Conservation (phyloP, 1,140 invertebrate genomes). For the Copidosoma floridanum region DNA sequence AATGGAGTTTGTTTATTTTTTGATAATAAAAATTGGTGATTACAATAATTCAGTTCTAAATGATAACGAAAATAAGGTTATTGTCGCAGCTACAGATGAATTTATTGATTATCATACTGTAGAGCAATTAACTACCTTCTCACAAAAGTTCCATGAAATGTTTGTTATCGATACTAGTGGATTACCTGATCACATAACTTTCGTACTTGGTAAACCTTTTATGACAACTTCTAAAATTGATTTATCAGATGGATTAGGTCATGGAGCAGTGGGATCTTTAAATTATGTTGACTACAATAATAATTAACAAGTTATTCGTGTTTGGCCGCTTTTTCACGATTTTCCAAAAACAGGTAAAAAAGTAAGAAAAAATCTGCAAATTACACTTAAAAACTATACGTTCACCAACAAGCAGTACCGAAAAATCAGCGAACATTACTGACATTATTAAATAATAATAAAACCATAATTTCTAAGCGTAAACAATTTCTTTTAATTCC, state of each 20-base stretch:
- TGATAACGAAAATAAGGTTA: too few species aligned
- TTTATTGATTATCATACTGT: slow-evolving; percentile 37
- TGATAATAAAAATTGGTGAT: slow-evolving; percentile 23
- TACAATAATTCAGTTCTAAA: slow-evolving; percentile 31
- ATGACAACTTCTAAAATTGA: too few species aligned
- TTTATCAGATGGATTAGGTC: slow-evolving; percentile 42
- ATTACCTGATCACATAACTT: slow-evolving; percentile 48
- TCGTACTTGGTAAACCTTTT: too few species aligned
- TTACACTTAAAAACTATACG: slow-evolving; percentile 15
- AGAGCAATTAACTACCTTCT: slow-evolving; percentile 37
- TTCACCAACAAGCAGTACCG: slow-evolving; percentile 22
- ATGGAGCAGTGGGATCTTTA: too few species aligned
- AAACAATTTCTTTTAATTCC: too few species aligned
- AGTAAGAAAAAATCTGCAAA: slow-evolving; percentile 28
- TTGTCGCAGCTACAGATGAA: too few species aligned
- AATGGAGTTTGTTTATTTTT: slow-evolving; percentile 32
- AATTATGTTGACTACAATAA: slow-evolving; percentile 41
- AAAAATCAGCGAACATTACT: slow-evolving; percentile 34
- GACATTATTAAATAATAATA: slow-evolving; percentile 35
- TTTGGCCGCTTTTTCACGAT: slow-evolving; percentile 30
- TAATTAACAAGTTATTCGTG: slow-evolving; percentile 17
- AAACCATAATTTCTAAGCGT: slow-evolving; percentile 34
- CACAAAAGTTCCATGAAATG: too few species aligned
- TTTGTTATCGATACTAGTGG: too few species aligned
- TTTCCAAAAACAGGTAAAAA: slow-evolving; percentile 25